These are phyloP conservation scores for Labroides dimidiatus DNA, from an alignment of 2,797 vertebrate species.

Conservation along the genomic window DNA sequence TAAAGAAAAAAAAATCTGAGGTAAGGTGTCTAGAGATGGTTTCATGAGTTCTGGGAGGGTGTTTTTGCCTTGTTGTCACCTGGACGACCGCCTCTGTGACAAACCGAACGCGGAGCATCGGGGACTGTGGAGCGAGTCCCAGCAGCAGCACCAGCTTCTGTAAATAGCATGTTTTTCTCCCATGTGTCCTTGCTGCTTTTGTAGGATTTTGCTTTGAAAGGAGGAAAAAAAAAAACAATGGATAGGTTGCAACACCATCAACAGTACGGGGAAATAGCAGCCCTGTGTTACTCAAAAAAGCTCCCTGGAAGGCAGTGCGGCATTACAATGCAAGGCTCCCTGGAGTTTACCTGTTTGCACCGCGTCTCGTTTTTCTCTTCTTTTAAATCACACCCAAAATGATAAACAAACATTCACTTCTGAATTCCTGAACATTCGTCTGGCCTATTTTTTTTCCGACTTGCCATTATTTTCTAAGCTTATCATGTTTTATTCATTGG, in stretches of 20 bases:
- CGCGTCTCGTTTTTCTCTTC: conserved; percentile 10
- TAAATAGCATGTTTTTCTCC: conserved; percentile 63
- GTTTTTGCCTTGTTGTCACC: conserved; percentile 59
- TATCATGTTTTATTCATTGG: conserved; percentile 73
- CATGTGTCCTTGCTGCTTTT: conserved; percentile 38
- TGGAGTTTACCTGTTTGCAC: conserved; percentile 57
- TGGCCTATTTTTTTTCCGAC: conserved; percentile 65
- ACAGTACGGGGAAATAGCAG: conserved; percentile 22
- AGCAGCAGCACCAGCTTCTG: conserved; percentile 22
- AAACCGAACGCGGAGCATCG: conserved; percentile 45
- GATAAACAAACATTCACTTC: conserved; percentile 53
- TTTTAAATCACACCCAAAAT: conserved; percentile 19
- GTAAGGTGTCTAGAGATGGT: conserved; percentile 20
- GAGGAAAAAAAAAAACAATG: conserved; percentile 18
- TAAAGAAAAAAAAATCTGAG: neutral
- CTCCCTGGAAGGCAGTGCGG: conserved; percentile 23
- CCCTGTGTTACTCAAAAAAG: conserved; percentile 8
- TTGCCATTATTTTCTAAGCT: conserved; percentile 52
- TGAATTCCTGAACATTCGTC: conserved; percentile 46
- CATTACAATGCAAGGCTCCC: conserved; percentile 54
- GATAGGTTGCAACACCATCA: conserved; percentile 47
- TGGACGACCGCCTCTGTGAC: conserved; percentile 59
- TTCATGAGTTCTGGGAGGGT: conserved; percentile 40
- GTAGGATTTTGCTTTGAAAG: conserved; percentile 40
- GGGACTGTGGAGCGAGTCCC: conserved; percentile 59